Evolutionary conservation across 1,140 invertebrate species (phyloP).

Genomic region (Spodoptera litura): DNA sequence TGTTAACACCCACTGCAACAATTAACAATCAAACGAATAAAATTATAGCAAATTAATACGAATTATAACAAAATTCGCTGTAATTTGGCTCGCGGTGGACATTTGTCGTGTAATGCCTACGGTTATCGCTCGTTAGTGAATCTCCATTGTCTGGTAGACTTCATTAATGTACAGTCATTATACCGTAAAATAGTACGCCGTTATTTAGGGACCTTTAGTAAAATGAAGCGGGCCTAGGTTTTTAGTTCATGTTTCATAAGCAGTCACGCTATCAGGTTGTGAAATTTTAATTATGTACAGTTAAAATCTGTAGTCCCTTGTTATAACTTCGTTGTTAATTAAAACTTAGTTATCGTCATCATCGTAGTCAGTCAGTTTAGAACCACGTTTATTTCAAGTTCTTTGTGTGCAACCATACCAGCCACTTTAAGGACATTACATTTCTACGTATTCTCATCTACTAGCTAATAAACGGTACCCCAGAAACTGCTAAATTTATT

Average conservation of each 20-base stretch:
- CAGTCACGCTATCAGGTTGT: background rate
- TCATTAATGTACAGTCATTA: conserved; percentile 45
- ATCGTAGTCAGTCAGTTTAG: too few relatives aligned
- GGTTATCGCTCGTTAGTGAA: conserved; percentile 43
- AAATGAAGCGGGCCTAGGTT: background rate
- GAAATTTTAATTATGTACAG: too few relatives aligned
- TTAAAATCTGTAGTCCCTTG: too few relatives aligned
- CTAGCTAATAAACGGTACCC: too few relatives aligned
- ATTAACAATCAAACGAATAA: conserved; percentile 21
- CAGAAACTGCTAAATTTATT: too few relatives aligned
- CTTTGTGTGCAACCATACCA: too few relatives aligned
- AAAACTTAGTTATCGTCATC: too few relatives aligned
- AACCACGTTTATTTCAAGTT: too few relatives aligned
- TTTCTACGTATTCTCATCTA: too few relatives aligned
- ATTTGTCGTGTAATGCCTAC: conserved; percentile 38
- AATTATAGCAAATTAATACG: conserved; percentile 43
- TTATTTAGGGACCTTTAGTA: conserved; percentile 27
- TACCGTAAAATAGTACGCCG: conserved; percentile 24
- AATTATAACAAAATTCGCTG: conserved; percentile 31
- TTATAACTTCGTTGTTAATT: too few relatives aligned
- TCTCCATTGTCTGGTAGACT: conserved; percentile 42
- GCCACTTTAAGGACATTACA: too few relatives aligned
- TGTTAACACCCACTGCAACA: background rate
- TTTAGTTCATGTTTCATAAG: conserved; percentile 2
- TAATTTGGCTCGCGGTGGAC: conserved; percentile 22